A percentile compares a stretch with the other conserved stretches of the same genome.
Conservation (phyloP, 2,888 invertebrate genomes). For the Bembecia ichneumoniformis region DNA sequence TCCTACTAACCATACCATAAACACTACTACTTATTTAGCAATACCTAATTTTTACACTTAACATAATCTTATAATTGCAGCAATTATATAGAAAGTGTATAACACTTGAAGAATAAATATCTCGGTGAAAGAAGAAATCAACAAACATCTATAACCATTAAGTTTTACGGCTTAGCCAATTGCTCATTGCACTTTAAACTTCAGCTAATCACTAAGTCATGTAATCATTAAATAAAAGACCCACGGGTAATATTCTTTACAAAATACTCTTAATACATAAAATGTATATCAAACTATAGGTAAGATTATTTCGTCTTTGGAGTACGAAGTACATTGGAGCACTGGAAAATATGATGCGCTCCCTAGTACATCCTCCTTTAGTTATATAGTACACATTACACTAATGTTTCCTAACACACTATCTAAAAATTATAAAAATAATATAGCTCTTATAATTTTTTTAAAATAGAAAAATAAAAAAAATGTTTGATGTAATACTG, state of each 20-base stretch:
- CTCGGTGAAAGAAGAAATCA: constrained; percentile 42
- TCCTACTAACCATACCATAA: too few species aligned
- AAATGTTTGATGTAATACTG: constrained; percentile 66
- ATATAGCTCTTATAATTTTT: constrained; percentile 50
- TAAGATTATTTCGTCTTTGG: constrained; percentile 34
- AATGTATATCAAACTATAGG: constrained; percentile 20
- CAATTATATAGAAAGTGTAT: constrained; percentile 48
- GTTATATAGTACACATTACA: constrained; percentile 24
- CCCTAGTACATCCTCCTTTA: constrained; percentile 29
- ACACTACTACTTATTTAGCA: too few species aligned
- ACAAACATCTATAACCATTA: constrained; percentile 48
- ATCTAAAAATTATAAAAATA: constrained; percentile 59
- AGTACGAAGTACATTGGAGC: constrained; percentile 39
- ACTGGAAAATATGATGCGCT: constrained; percentile 33
- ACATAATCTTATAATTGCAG: constrained; percentile 37
- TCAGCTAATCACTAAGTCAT: constrained; percentile 21
- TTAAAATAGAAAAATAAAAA: constrained; percentile 57
- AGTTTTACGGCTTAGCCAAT: constrained; percentile 60
- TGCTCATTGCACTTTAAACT: constrained; percentile 58
- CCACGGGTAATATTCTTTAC: constrained; percentile 31
- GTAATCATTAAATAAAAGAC: constrained; percentile 23
- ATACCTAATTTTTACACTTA: background rate
- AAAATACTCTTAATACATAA: constrained; percentile 34
- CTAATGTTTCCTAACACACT: constrained; percentile 32
- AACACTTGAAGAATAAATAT: constrained; percentile 54